phyloP scores from a whole-genome alignment of 1,140 invertebrate genomes.

The Anastrepha ludens region DNA sequence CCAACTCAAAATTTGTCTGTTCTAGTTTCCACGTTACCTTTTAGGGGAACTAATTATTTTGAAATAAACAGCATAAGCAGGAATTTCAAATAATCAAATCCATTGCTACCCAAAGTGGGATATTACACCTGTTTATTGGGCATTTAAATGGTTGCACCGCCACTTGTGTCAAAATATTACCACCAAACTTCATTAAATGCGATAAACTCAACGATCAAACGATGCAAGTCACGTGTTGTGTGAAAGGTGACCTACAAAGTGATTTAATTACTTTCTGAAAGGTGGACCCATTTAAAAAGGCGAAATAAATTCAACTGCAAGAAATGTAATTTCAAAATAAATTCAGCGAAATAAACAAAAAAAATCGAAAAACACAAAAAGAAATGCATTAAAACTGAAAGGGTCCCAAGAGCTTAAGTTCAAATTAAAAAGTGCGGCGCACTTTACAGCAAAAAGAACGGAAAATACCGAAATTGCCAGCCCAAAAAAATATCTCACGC shows the following conservation, averaged over 20 bases:
- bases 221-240: slow-evolving; percentile 32
- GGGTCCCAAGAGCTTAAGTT: not conserved
- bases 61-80: too few species aligned
- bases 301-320: not conserved
- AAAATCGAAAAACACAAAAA: not conserved
- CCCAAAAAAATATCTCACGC: too few species aligned
- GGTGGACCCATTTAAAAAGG: slow-evolving; percentile 4
- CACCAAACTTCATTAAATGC: not conserved
- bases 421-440: slow-evolving; percentile 9
- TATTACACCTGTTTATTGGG: not conserved
- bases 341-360: not conserved
- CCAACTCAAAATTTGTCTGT: too few species aligned
- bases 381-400: not conserved
- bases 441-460: too few species aligned
- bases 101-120: too few species aligned
- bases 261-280: slow-evolving; percentile 9
- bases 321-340: not conserved
- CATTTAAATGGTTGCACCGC: not conserved
- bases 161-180: not conserved
- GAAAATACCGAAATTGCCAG: not conserved
- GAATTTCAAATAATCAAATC: too few species aligned
- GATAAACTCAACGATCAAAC: not conserved
- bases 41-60: too few species aligned
- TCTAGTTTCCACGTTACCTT: too few species aligned
- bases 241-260: slow-evolving; percentile 20